Percentiles rank a stretch among this genome's conserved stretches.
phyloP scores from a whole-genome alignment of 2,888 invertebrate species.

The Mythimna loreyi region DNA sequence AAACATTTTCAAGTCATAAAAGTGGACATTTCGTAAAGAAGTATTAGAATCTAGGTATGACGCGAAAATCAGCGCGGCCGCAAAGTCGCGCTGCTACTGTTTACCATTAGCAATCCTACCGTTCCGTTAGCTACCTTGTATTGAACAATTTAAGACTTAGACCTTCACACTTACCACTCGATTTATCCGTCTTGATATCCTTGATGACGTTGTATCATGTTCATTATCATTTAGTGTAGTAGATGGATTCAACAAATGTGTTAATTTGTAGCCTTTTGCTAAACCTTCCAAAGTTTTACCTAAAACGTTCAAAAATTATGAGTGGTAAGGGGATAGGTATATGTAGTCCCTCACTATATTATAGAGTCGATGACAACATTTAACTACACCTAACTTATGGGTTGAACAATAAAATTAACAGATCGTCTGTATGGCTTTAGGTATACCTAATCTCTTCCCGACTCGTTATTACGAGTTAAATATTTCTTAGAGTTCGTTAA shows the following conservation, averaged over 20 bases:
- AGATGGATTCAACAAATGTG: conserved; percentile 72
- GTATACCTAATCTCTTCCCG: background rate
- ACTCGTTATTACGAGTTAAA: no score
- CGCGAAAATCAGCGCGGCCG: no score
- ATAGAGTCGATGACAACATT: background rate
- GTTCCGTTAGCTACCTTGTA: background rate
- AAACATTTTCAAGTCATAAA: no score
- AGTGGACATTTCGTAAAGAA: no score
- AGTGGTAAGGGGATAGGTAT: background rate
- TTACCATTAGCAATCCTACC: no score
- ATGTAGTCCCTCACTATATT: background rate
- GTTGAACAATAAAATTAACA: background rate
- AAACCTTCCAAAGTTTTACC: conserved; percentile 86
- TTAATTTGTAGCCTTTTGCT: conserved; percentile 84
- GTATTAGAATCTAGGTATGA: no score
- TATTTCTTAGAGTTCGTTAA: background rate
- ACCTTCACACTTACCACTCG: conserved; percentile 63
- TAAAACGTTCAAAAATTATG: conserved; percentile 54
- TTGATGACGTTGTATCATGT: conserved; percentile 67
- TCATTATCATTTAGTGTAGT: conserved; percentile 57
- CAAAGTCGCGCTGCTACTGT: no score
- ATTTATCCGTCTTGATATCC: conserved; percentile 67
- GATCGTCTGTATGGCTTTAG: background rate
- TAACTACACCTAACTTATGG: background rate
- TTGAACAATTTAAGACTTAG: background rate